Base-by-base conservation (phyloP, 1,140 invertebrate genomes). In the Hypsibius dujardini region DNA sequence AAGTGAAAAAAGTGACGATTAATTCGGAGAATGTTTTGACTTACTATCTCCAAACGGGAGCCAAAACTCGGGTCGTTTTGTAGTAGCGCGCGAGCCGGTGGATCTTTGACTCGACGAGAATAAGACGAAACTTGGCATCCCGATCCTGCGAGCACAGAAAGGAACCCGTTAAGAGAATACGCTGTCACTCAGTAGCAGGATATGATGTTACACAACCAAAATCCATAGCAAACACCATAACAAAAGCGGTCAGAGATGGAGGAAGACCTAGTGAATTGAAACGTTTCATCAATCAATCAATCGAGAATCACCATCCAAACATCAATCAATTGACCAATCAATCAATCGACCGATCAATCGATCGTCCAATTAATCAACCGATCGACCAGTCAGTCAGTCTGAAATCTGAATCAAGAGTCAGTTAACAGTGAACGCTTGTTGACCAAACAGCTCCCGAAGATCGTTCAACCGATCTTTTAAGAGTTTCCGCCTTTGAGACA, bases 31-130 rank as follows among this genome's bases (percentile, higher is more conserved):
- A 28, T 28, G 28, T 28, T 28, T 28, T 28, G 28, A 80, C 78
- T 78, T 77, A 81, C 80, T 99, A 98, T 82, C 95, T 98, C 95
- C 95, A 99, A 80, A 89, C 97, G 28, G 95, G 92, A 69, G 94
- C 86, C 62, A 99, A 84, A 70, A 95, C 88, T 77, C 87, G 87
- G 81, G 93, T 97, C 62, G 88, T 92, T 81, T 98, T 98, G 85
- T 98, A 99, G 81, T 98, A 99, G 72, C 96, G 85, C 42, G 94
- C 92, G 77, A 99, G 83, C 76, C 95, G 85, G 81, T 99, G 95
- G 76, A 99, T 99, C 81, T 95, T 86, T 69, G 92, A 96, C 81
- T 99, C 95, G 14, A 98, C 93, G 74, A 99, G 83, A 88, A 99
- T 98, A 71, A 99, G 84, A 78, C 95, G 85, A 85, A 98, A 99